Conservation (phyloP, 1,140 invertebrate genomes). For the Diorhabda carinulata region DNA sequence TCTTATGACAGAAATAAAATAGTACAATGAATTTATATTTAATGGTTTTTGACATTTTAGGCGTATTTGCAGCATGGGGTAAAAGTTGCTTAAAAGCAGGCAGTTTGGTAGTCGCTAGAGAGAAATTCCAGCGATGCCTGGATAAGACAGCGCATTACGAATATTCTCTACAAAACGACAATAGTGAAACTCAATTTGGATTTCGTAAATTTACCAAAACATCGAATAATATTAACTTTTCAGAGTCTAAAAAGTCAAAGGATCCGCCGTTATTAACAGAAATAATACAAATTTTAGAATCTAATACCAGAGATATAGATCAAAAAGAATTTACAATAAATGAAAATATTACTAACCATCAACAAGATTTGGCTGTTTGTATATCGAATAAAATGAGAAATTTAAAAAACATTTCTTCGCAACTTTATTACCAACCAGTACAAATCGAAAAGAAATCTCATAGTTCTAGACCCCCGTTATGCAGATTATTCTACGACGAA, state of each 20-base stretch:
- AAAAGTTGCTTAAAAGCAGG: slow-evolving; percentile 76
- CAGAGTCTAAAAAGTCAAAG: slow-evolving; percentile 50
- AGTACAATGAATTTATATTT: no score
- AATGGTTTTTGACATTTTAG: slow-evolving; percentile 40
- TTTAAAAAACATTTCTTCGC: slow-evolving; percentile 47
- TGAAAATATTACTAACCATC: slow-evolving; percentile 30
- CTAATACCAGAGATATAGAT: slow-evolving; percentile 37
- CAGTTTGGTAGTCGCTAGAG: slow-evolving; percentile 68
- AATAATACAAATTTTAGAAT: slow-evolving; percentile 64
- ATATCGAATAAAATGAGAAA: slow-evolving; percentile 49
- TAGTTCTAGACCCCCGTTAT: slow-evolving; percentile 18
- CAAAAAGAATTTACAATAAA: slow-evolving; percentile 24
- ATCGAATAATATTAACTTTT: slow-evolving; percentile 18
- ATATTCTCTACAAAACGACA: slow-evolving; percentile 1
- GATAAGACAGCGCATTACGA: slow-evolving; percentile 47
- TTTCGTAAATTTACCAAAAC: slow-evolving; percentile 32
- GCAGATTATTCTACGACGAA: slow-evolving; percentile 64
- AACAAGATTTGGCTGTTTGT: slow-evolving; percentile 43
- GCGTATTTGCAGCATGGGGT: slow-evolving; percentile 83
- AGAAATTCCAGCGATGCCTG: slow-evolving; percentile 60
- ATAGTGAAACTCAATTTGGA: neutral
- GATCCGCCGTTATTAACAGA: slow-evolving; percentile 65
- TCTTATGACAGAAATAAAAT: no score
- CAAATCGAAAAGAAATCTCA: slow-evolving; percentile 6
- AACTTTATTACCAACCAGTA: slow-evolving; percentile 37